A percentile compares a stretch with the other conserved stretches of the same genome.
These are phyloP conservation scores for Amia ocellicauda DNA, from an alignment of 2,113 vertebrate genomes.

Conservation along the genomic window DNA sequence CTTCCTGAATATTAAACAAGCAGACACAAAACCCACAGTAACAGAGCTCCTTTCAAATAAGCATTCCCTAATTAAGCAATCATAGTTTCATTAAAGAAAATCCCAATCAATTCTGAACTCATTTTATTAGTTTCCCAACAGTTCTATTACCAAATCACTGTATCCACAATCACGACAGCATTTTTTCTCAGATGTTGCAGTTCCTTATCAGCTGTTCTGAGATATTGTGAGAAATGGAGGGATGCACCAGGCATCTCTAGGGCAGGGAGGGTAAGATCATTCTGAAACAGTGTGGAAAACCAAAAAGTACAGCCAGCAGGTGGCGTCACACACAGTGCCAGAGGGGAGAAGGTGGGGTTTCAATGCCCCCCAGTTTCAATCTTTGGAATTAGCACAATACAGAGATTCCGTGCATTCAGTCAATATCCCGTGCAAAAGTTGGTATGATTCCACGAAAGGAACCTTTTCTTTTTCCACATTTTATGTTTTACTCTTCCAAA, in stretches of 20 bases:
- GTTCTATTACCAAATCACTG: constrained; percentile 45
- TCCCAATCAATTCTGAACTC: constrained; percentile 44
- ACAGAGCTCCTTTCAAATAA: constrained; percentile 24
- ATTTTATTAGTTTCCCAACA: constrained; percentile 50
- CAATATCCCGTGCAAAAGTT: too few species aligned
- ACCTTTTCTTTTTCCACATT: too few species aligned
- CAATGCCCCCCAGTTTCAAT: too few species aligned
- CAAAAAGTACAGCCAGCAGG: too few species aligned
- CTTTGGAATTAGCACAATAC: too few species aligned
- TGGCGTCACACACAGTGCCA: too few species aligned
- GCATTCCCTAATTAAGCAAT: constrained; percentile 48
- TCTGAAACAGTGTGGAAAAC: too few species aligned
- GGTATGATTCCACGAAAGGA: too few species aligned
- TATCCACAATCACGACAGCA: constrained; percentile 35
- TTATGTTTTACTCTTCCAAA: too few species aligned
- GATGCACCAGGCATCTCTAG: neutral
- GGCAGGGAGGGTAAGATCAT: too few species aligned
- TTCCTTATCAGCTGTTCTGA: neutral
- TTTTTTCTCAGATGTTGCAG: constrained; percentile 12
- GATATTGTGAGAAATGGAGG: neutral
- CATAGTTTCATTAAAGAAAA: constrained; percentile 53
- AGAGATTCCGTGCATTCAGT: too few species aligned
- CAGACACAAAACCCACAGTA: constrained; percentile 39
- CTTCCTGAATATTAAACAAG: constrained; percentile 43
- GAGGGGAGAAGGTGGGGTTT: too few species aligned